A percentile compares a stretch with the other conserved stretches of the same genome.
phyloP scores from a whole-genome alignment of 1,140 invertebrate genomes.

The Hesperophylax magnus region DNA sequence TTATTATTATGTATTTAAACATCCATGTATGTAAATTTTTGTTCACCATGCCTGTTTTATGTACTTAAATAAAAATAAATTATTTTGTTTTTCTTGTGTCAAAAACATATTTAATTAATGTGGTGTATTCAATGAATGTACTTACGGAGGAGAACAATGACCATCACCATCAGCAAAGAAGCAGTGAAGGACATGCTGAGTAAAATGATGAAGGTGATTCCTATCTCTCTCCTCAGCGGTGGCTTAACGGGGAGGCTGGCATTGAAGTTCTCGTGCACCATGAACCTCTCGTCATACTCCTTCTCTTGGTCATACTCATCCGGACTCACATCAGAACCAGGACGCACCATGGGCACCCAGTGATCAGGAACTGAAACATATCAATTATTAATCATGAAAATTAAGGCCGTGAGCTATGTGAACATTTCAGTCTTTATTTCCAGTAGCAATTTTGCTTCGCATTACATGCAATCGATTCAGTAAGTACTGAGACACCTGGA shows the following conservation, averaged over 20 bases:
- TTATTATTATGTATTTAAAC: too few relatives aligned
- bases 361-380: constrained; percentile 45
- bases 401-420: too few relatives aligned
- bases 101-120: too few relatives aligned
- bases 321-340: constrained; percentile 50
- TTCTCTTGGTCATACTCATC: constrained; percentile 58
- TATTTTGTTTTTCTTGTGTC: too few relatives aligned
- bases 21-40: too few relatives aligned
- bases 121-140: background rate
- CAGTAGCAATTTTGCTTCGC: too few relatives aligned
- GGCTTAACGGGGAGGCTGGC: constrained; percentile 40
- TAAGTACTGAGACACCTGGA: too few relatives aligned
- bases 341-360: constrained; percentile 52
- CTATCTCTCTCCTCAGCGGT: constrained; percentile 38
- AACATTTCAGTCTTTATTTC: too few relatives aligned
- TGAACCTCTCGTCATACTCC: constrained; percentile 54
- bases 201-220: constrained; percentile 41
- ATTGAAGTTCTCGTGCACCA: constrained; percentile 49
- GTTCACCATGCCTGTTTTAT: too few relatives aligned
- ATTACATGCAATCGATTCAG: too few relatives aligned
- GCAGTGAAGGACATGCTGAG: constrained; percentile 43
- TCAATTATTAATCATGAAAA: too few relatives aligned
- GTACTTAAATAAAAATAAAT: too few relatives aligned
- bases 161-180: constrained; percentile 40
- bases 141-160: constrained; percentile 50